These are phyloP conservation scores for Triplophysa siluroides DNA, from an alignment of 2,113 vertebrate species.

Conservation along the genomic window DNA sequence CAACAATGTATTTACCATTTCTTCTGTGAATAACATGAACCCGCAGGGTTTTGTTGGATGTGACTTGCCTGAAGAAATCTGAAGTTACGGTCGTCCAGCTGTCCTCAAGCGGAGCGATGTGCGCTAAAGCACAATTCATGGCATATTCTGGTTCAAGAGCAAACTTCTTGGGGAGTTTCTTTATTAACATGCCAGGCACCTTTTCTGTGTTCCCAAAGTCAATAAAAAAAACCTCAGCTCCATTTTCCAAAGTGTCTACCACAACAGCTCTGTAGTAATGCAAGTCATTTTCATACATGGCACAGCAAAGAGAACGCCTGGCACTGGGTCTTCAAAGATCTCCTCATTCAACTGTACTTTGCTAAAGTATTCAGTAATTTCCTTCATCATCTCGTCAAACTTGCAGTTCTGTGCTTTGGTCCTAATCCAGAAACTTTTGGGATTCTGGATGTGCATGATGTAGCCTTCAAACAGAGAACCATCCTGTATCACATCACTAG, in stretches of 20 bases:
- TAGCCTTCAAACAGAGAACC: conserved; percentile 73
- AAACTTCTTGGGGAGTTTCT: conserved; percentile 80
- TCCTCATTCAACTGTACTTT: conserved; percentile 73
- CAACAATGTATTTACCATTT: conserved; percentile 74
- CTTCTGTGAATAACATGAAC: conserved; percentile 73
- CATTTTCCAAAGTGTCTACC: conserved; percentile 65
- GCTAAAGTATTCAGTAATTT: conserved; percentile 73
- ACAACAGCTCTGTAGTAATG: conserved; percentile 84
- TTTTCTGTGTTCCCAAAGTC: conserved; percentile 91
- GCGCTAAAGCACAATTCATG: conserved; percentile 81
- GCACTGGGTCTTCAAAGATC: conserved; percentile 75
- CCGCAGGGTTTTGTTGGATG: conserved; percentile 74
- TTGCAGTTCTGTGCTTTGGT: conserved; percentile 71
- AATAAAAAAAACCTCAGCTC: conserved; percentile 80
- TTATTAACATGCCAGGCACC: conserved; percentile 78
- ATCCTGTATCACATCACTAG: conserved; percentile 69
- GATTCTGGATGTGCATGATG: conserved; percentile 78
- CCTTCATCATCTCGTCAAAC: conserved; percentile 80
- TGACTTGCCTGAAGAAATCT: conserved; percentile 78
- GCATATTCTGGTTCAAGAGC: conserved; percentile 78
- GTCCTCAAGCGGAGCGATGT: conserved; percentile 73
- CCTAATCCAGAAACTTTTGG: conserved; percentile 86
- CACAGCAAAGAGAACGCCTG: conserved; percentile 85
- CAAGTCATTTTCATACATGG: conserved; percentile 80
- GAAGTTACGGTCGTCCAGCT: conserved; percentile 76